Evolutionary conservation across 2,888 invertebrate genomes (phyloP).

Genomic region (Busseola fusca): DNA sequence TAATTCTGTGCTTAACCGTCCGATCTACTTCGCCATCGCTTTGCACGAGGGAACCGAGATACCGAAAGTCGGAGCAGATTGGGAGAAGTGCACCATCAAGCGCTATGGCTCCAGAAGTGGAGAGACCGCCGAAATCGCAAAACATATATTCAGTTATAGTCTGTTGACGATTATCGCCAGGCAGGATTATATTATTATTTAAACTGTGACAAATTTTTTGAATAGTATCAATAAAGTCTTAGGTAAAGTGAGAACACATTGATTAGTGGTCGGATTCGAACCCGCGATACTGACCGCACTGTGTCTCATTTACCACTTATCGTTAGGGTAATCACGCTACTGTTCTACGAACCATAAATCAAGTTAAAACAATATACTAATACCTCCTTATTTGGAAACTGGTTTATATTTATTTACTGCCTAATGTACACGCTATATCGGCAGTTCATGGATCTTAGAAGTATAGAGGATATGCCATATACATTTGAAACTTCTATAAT

Average conservation of each 20-base stretch:
- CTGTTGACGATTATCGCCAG: too few species aligned
- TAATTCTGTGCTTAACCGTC: too few species aligned
- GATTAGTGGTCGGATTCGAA: constrained; percentile 30
- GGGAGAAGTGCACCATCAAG: too few species aligned
- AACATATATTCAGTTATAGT: too few species aligned
- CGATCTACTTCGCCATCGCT: too few species aligned
- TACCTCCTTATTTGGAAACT: constrained; percentile 42
- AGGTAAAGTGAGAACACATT: constrained; percentile 16
- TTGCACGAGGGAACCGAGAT: too few species aligned
- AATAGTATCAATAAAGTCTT: neutral
- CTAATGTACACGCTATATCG: constrained; percentile 8
- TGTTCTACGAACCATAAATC: constrained; percentile 40
- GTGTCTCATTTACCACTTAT: constrained; percentile 31
- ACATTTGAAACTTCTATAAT: neutral
- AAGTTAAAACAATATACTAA: constrained; percentile 33
- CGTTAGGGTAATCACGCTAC: constrained; percentile 34
- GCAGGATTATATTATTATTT: too few species aligned
- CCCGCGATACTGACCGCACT: constrained; percentile 16
- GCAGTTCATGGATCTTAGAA: constrained; percentile 18
- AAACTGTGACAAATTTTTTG: neutral
- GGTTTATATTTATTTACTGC: constrained; percentile 35
- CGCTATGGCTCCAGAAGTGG: too few species aligned
- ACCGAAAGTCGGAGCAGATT: too few species aligned
- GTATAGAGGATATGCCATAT: neutral
- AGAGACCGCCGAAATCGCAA: too few species aligned